Evolutionary conservation across 2,797 vertebrate genomes (phyloP), one percentile per base, ranked within the genome.

Genomic region (Limnodromus scolopaceus): DNA sequence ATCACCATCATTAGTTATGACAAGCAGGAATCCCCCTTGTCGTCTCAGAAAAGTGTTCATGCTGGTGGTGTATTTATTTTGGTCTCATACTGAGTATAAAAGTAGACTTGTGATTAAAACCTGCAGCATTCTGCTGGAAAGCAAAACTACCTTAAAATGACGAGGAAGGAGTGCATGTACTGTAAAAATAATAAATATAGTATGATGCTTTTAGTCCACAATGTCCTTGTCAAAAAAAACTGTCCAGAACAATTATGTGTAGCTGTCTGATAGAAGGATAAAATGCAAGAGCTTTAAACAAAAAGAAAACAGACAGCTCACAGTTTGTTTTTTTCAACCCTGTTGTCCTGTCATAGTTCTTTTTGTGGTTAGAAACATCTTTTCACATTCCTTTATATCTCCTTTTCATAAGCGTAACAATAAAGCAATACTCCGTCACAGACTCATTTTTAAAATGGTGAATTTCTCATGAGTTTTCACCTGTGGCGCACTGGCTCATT

Each of bases 1-100:
- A 95, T 96, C 92, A 91, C 54, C 57, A 55, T 96, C 93, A 94
- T 89, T 93, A 96, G 77, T 91, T 95, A 95, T 92, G 95, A 95
- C 92, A 97, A 96, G 74, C 72, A 97, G 83, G 34, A 89, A 93
- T 96, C 72, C 70, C 68, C 95, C 91, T 83, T 93, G 84, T 94
- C 94, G 80, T 96, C 71, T 61, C 89, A 81, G 84, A 91, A 96
- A 89, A 88, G 32, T 89, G 75, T 77, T 96, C 92, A 84, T 0
- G 12, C 72, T 95, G 92, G 30, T 60, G 63, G 43, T 87, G 80
- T 93, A 97, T 96, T 93, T 96, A 92, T 95, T 86, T 94, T 96
- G 81, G 79, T 92, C 87, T 93, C 91, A 84, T 27, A 84, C 54
- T 70, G 55, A 92, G 75, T 91, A 68, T 82, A 91, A 95, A 96